Percentiles rank a stretch among this genome's conserved stretches.
These are phyloP conservation scores for Neoarius graeffei DNA, from an alignment of 2,113 vertebrate species.

Conservation along the genomic window DNA sequence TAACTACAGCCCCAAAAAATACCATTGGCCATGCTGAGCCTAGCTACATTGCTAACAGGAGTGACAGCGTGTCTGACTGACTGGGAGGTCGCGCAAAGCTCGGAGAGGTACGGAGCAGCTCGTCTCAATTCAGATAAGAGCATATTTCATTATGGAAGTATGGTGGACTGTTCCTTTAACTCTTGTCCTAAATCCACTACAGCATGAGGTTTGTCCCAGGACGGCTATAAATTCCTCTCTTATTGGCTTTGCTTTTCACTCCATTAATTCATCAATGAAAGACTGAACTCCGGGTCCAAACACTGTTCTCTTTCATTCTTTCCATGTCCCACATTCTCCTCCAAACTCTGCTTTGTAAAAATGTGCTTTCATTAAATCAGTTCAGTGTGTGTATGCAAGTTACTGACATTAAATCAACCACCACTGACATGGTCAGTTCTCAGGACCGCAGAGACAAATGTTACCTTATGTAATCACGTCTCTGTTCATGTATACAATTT, in stretches of 20 bases:
- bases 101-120: too few species aligned
- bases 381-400: slow-evolving; percentile 3
- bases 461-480: slow-evolving; percentile 7
- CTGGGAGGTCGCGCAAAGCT: too few species aligned
- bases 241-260: slow-evolving; percentile 29
- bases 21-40: too few species aligned
- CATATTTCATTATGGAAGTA: too few species aligned
- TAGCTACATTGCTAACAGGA: too few species aligned
- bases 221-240: slow-evolving; percentile 14
- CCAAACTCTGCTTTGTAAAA: background rate
- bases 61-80: too few species aligned
- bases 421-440: background rate
- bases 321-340: background rate
- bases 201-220: slow-evolving; percentile 13
- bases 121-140: too few species aligned
- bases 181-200: slow-evolving; percentile 25
- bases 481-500: background rate
- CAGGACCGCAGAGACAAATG: background rate
- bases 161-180: too few species aligned
- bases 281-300: slow-evolving; percentile 13
- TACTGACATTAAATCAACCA: background rate
- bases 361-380: background rate
- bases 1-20: too few species aligned
- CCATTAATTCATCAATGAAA: slow-evolving; percentile 41
- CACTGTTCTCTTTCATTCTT: slow-evolving; percentile 9